phyloP scores from a whole-genome alignment of 2,797 vertebrate species.

The Denticeps clupeoides region DNA sequence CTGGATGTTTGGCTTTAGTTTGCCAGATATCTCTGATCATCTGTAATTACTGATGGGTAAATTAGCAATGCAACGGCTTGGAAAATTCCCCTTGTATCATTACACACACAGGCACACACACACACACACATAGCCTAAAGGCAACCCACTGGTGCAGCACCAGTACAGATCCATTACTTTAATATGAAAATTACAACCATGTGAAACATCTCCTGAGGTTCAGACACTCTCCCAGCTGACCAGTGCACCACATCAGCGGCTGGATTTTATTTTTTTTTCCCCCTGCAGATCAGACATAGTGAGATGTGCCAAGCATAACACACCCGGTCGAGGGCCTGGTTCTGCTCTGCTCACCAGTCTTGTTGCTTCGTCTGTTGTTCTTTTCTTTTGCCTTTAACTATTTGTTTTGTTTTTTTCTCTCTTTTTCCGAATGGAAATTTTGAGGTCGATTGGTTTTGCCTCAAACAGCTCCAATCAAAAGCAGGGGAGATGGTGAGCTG shows the following conservation, averaged over 20 bases:
- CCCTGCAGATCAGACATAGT: conserved; percentile 48
- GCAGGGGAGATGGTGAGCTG: neutral
- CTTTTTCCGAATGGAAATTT: conserved; percentile 62
- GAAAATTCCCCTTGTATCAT: neutral
- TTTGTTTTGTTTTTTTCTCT: conserved; percentile 41
- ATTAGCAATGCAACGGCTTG: too few species aligned
- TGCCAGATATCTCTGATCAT: too few species aligned
- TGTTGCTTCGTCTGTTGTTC: conserved; percentile 30
- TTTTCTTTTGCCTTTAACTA: conserved; percentile 39
- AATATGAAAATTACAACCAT: conserved; percentile 67
- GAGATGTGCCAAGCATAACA: conserved; percentile 63
- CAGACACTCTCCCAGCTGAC: conserved; percentile 46
- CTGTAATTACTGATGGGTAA: too few species aligned
- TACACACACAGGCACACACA: neutral
- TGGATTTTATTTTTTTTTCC: conserved; percentile 28
- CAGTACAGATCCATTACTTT: conserved; percentile 54
- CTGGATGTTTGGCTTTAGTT: too few species aligned
- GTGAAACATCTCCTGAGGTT: conserved; percentile 55
- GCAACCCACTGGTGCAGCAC: conserved; percentile 10
- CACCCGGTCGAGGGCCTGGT: conserved; percentile 43
- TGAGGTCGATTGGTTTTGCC: conserved; percentile 54
- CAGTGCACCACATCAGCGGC: conserved; percentile 43
- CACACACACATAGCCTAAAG: neutral
- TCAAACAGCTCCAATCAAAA: conserved; percentile 47
- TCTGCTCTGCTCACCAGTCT: conserved; percentile 42